Evolutionary conservation across 2,888 invertebrate genomes (phyloP).

Genomic region (Apamea sordens): DNA sequence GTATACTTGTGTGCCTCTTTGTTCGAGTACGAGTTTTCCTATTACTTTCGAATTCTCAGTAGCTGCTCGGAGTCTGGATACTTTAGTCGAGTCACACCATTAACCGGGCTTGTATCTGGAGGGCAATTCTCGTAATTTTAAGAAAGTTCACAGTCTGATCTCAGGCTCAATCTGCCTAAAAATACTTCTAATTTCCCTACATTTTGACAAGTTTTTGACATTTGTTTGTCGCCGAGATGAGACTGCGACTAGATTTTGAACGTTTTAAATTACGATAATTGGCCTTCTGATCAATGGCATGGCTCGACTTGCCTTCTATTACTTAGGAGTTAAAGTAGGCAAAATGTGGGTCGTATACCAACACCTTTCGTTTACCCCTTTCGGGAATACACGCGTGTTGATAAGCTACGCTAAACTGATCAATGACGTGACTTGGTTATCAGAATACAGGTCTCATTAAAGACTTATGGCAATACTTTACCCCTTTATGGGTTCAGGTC

Average conservation of each 20-base stretch:
- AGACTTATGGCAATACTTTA: slow-evolving; percentile 44
- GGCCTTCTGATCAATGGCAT: not conserved
- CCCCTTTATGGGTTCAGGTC: slow-evolving; percentile 90
- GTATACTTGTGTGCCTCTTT: not conserved
- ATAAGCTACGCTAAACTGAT: not conserved
- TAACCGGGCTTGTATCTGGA: not conserved
- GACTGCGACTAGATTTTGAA: too few species aligned
- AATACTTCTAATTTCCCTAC: too few species aligned
- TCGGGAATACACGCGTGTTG: not conserved
- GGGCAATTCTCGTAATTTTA: too few species aligned
- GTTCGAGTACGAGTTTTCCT: not conserved
- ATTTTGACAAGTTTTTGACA: too few species aligned
- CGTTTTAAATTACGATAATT: too few species aligned
- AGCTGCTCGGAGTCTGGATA: not conserved
- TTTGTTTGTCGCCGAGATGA: too few species aligned
- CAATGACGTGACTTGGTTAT: not conserved
- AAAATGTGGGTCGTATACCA: not conserved
- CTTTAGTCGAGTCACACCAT: not conserved
- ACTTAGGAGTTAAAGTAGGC: not conserved
- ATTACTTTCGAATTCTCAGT: not conserved
- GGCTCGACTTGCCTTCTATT: too few species aligned
- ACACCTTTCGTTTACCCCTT: too few species aligned
- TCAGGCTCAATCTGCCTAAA: too few species aligned
- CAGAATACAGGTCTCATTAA: not conserved
- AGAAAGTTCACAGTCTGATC: too few species aligned